Percentiles rank a stretch among this genome's conserved stretches.
phyloP scores from a whole-genome alignment of 2,888 invertebrate genomes.

The Brenthis ino region DNA sequence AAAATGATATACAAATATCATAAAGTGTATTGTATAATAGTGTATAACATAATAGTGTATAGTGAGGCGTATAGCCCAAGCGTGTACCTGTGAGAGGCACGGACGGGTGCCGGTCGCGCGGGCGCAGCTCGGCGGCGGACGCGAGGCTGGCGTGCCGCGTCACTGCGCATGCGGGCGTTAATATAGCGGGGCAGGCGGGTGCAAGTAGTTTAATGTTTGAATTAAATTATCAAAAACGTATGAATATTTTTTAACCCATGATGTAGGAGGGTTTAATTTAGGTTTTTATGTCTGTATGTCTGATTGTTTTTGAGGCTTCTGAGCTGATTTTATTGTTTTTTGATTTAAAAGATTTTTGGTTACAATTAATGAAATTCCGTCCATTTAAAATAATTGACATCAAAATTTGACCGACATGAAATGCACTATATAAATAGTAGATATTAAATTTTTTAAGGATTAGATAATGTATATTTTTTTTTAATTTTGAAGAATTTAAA shows the following conservation, averaged over 20 bases:
- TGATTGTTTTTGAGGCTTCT: no score
- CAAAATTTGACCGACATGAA: background rate
- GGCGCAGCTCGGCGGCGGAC: conserved; percentile 63
- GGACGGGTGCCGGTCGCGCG: conserved; percentile 56
- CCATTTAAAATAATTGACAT: background rate
- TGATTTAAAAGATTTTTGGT: background rate
- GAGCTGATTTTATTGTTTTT: background rate
- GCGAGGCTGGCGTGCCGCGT: conserved; percentile 74
- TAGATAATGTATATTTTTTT: background rate
- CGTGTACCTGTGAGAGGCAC: conserved; percentile 62
- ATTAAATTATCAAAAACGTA: conserved; percentile 1
- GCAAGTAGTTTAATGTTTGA: conserved; percentile 34
- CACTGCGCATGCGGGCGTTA: conserved; percentile 74
- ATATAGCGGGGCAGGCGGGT: conserved; percentile 30
- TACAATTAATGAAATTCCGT: background rate
- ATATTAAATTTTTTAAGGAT: no score
- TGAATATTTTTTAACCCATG: background rate
- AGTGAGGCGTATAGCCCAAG: conserved; percentile 19
- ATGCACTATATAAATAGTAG: background rate
- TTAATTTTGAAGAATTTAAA: no score
- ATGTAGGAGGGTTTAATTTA: background rate
- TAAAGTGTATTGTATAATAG: background rate
- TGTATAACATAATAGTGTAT: conserved; percentile 12
- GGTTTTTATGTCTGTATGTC: background rate
- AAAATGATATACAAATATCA: no score